Evolutionary conservation across 2,888 invertebrate genomes (phyloP).

Genomic region (Apamea anceps): DNA sequence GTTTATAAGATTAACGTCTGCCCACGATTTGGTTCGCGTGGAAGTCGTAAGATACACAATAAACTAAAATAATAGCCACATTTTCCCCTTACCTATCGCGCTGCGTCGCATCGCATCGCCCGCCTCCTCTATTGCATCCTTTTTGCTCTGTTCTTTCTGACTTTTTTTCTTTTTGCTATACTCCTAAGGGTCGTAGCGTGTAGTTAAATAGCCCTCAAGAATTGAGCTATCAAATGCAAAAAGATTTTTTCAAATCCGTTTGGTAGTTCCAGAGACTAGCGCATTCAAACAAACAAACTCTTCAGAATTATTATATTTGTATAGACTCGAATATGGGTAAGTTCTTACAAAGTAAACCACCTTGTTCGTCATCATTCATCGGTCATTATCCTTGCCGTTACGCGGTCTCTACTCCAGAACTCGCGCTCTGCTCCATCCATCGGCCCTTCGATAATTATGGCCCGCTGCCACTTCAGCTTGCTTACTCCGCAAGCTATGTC

Average conservation of each 20-base stretch:
- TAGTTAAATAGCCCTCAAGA: neutral
- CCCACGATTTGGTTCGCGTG: neutral
- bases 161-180: neutral
- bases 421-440: neutral
- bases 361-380: neutral
- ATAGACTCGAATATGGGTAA: neutral
- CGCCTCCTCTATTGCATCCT: neutral
- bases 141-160: neutral
- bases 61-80: neutral
- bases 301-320: neutral
- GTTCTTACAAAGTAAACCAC: neutral
- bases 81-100: neutral
- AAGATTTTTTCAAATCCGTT: neutral
- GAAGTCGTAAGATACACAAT: neutral
- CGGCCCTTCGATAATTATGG: neutral
- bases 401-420: neutral
- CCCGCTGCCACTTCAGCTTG: neutral
- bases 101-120: neutral
- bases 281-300: neutral
- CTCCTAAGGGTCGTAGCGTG: neutral
- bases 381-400: neutral
- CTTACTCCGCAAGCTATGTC: neutral
- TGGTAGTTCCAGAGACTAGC: neutral
- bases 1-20: neutral
- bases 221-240: neutral